A percentile compares a stretch with the other conserved stretches of the same genome.
Conservation (phyloP, 2,797 vertebrate species). For the Sylvia borin region DNA sequence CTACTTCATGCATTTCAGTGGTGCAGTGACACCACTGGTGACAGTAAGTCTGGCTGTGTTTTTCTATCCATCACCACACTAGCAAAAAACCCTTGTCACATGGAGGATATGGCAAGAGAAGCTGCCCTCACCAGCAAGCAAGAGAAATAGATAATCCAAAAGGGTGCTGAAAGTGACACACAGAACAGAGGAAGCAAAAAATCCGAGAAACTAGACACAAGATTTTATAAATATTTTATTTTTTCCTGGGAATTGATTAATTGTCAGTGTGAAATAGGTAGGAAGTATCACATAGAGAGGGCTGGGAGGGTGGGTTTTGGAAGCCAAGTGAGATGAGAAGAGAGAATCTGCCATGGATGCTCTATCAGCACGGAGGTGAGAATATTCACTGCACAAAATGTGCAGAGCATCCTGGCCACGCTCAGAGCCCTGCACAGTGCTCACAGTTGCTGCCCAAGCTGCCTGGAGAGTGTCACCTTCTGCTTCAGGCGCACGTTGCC, state of each 20-base stretch:
- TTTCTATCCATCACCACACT: not conserved
- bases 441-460: not conserved
- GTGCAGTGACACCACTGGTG: not conserved
- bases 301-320: rapidly evolving
- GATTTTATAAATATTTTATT: not conserved
- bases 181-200: not conserved
- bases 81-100: not conserved
- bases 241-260: not conserved
- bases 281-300: not conserved
- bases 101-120: not conserved
- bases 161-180: not conserved
- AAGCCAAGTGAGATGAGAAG: not conserved
- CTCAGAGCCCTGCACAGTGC: not conserved
- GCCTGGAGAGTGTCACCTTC: rapidly evolving
- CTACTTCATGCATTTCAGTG: not conserved
- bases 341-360: not conserved
- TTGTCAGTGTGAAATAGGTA: not conserved
- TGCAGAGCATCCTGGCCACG: not conserved
- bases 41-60: not conserved
- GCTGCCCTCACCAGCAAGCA: not conserved
- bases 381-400: rapidly evolving
- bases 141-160: not conserved
- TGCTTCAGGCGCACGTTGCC: rapidly evolving
- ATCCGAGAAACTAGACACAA: not conserved
- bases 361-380: rapidly evolving